phyloP scores from a whole-genome alignment of 2,888 invertebrate genomes.

The Cryptophagus acutangulus region DNA sequence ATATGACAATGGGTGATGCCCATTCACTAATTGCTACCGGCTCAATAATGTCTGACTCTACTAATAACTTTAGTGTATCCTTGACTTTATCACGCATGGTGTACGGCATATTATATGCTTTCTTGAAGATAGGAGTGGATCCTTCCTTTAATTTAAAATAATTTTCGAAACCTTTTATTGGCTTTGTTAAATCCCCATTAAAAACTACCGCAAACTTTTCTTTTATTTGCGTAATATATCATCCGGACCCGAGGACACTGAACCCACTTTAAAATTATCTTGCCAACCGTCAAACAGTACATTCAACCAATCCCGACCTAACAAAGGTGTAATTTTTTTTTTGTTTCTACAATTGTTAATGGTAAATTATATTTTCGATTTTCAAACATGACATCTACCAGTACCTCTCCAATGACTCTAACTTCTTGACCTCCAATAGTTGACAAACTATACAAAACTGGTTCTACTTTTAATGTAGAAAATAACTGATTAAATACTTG shows the following conservation, averaged over 20 bases:
- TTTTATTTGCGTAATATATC: constrained; percentile 2
- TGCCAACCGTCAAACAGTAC: constrained; percentile 9
- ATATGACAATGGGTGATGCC: constrained; percentile 9
- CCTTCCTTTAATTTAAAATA: constrained; percentile 8
- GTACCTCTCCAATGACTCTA: no score
- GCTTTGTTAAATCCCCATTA: constrained; percentile 1
- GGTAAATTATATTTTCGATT: no score
- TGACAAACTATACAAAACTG: no score
- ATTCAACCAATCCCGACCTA: constrained; percentile 12
- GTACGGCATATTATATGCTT: constrained; percentile 26
- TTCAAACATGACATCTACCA: no score
- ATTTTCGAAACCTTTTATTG: constrained; percentile 12
- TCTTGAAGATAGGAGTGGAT: constrained; percentile 22
- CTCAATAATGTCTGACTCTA: constrained; percentile 22
- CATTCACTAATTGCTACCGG: constrained; percentile 20
- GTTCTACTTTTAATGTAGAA: no score
- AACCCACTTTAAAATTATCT: constrained; percentile 3
- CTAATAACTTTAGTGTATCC: constrained; percentile 21
- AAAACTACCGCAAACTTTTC: constrained; percentile 6
- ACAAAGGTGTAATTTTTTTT: constrained; percentile 10
- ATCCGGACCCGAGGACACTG: constrained; percentile 4
- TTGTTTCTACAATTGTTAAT: not conserved
- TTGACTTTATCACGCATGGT: constrained; percentile 24
- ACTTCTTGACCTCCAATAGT: no score
- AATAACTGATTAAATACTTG: no score